Base-by-base conservation (phyloP, 1,140 invertebrate species). In the Bombus vancouverensis region DNA sequence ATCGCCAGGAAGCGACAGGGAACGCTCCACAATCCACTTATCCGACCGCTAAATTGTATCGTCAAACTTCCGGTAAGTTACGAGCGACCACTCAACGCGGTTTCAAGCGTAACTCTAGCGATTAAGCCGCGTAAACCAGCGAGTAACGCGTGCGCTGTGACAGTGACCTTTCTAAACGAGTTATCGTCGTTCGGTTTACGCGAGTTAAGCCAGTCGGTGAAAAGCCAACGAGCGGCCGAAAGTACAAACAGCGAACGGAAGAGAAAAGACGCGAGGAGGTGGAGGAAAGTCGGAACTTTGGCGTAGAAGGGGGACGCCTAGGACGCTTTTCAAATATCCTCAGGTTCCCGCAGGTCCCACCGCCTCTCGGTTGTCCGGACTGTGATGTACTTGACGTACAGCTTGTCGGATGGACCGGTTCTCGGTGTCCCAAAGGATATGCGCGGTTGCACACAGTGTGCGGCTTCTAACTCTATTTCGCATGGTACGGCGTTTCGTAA, bases 381-480 rank as follows among this genome's bases (percentile, higher is more conserved):
- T 62, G 0, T 37, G 62, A 65, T 77, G 34, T 37, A 32, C 28
- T n/a, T 72, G 62, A 47, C 47, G 65, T 22, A 39, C 25, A 77
- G 47, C 39, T 13, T 42, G 53, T 8, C 32, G 34, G 8, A 25
- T 73, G n/a, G 39, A 57, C 37, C 18, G 44, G 59, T 34, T 25
- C 28, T n/a, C 28, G 0, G 70, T 57, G 53, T 79, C 75, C 65
- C 65, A 79, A 65, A 74, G 85, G 79, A 37, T 47, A 53, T 13
- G 32, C 71, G 34, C 44, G 79, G 44, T 47, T 34, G 39, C 75
- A 62, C 66, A 32, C 53, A 44, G 53, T 57, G 59, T 75, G 66
- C 53, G 25, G 47, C 80, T 32, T 59, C 62, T 88, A 89, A 90
- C 87, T 89, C 73, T 70, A 71, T 84, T 87, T 85, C 78, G 37